Evolutionary conservation across 2,797 vertebrate species (phyloP).

Genomic region (Phrynocephalus vlangalii): DNA sequence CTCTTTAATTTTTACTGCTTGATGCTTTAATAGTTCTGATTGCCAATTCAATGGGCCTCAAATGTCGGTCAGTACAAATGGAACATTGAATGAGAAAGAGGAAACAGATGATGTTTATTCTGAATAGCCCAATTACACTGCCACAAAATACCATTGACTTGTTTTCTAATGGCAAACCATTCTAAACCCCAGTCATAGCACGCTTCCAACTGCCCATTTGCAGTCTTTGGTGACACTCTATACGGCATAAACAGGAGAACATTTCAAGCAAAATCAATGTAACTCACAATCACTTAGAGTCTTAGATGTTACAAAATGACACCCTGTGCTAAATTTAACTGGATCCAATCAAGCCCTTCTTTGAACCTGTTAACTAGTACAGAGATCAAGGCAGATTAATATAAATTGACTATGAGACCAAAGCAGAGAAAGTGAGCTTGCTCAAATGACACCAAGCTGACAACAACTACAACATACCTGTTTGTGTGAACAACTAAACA

Average conservation of each 20-base stretch:
- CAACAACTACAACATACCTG: background rate
- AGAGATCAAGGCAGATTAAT: background rate
- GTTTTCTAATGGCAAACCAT: conserved; percentile 19
- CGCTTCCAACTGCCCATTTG: background rate
- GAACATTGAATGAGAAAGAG: conserved; percentile 14
- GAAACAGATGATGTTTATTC: conserved; percentile 13
- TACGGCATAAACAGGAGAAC: background rate
- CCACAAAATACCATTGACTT: conserved; percentile 16
- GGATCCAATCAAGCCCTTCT: background rate
- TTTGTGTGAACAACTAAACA: background rate
- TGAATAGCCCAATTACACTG: conserved; percentile 8
- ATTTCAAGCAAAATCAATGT: background rate
- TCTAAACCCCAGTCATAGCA: background rate
- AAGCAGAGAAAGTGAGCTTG: background rate
- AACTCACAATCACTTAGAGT: background rate
- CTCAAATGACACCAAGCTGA: background rate
- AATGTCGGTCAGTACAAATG: background rate
- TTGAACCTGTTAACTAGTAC: background rate
- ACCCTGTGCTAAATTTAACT: background rate
- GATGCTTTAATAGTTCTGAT: background rate
- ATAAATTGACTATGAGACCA: background rate
- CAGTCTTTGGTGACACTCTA: background rate
- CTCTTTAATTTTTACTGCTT: background rate
- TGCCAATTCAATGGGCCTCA: background rate
- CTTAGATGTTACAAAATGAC: background rate